Base-by-base conservation (phyloP, 2,797 vertebrate genomes). In the Vespertilio murinus region DNA sequence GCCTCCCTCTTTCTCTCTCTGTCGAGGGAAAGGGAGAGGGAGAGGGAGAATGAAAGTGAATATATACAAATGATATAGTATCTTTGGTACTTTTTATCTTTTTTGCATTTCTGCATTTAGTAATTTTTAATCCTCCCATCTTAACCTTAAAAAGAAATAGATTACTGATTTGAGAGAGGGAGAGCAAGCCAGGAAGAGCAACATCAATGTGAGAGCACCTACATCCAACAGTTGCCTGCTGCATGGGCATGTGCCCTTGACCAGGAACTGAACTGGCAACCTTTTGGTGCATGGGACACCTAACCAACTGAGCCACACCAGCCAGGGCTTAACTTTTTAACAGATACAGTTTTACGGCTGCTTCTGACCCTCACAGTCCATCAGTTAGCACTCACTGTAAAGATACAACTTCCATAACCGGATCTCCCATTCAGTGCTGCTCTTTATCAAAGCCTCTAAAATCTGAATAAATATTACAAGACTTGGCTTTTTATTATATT, bases 381-480 rank as follows among this genome's bases (percentile, higher is more conserved):
- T 47, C 47, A 69, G 16, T 77, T 61, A 64, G 13, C 64, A 70
- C 35, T 91, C 28, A 52, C 70, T 17, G 8, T 74, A 56, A 82
- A 86, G 23, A n/a, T 42, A 65, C 20, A 59, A 35, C 30, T 22
- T 30, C 38, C 49, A 25, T 52, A 42, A 22, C 30, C 28, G 67
- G n/a, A 75, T 49, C 81, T 64, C 30, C 70, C 47, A 52, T 90
- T 64, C 23, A 25, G 61, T 3, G 5, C 54, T 89, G 14, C 6
- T 90, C 8, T 73, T 65, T 71, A 56, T 54, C 47, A 87, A 83
- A 91, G 84, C 25, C 33, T 75, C 22, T 64, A 38, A 71, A 89
- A 42, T 77, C 47, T 23, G 75, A 81, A 67, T 75, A 75, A 52
- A 71, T 61, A 65, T 30, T n/a, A 49, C 11, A 78, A 17, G 59